phyloP scores from a whole-genome alignment of 2,797 vertebrate species.

The Allobates femoralis region DNA sequence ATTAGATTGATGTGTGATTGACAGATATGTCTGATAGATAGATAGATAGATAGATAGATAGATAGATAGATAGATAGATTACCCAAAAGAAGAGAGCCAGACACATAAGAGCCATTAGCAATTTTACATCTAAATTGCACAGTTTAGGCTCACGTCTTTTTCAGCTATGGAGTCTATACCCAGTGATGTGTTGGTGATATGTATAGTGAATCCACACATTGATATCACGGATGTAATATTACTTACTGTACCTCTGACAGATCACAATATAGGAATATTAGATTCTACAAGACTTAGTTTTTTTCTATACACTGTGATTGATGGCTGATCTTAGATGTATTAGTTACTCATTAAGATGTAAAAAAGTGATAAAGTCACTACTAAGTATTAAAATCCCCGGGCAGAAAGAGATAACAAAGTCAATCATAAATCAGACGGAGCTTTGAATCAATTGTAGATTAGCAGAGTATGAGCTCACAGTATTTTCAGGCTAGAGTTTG shows the following conservation, averaged over 20 bases:
- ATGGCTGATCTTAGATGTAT: not conserved
- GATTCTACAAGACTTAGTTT: not conserved
- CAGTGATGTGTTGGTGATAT: no score
- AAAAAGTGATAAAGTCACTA: not conserved
- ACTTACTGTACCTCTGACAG: not conserved
- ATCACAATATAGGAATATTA: not conserved
- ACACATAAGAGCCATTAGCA: no score
- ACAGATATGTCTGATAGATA: no score
- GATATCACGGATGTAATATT: not conserved
- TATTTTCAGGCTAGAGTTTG: no score
- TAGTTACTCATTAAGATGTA: conserved; percentile 9
- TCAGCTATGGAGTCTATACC: no score
- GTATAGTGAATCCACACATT: not conserved
- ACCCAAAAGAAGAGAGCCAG: no score
- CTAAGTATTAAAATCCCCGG: not conserved
- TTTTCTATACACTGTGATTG: not conserved
- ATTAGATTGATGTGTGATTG: no score
- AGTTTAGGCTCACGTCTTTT: no score
- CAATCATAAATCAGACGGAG: not conserved
- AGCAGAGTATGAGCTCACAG: not conserved
- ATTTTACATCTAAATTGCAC: no score
- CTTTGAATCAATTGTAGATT: not conserved
- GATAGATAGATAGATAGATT: no score
- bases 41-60: no score
- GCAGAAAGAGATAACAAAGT: not conserved